These are phyloP conservation scores for Plotosus lineatus DNA, from an alignment of 2,113 vertebrate genomes.

Conservation along the genomic window DNA sequence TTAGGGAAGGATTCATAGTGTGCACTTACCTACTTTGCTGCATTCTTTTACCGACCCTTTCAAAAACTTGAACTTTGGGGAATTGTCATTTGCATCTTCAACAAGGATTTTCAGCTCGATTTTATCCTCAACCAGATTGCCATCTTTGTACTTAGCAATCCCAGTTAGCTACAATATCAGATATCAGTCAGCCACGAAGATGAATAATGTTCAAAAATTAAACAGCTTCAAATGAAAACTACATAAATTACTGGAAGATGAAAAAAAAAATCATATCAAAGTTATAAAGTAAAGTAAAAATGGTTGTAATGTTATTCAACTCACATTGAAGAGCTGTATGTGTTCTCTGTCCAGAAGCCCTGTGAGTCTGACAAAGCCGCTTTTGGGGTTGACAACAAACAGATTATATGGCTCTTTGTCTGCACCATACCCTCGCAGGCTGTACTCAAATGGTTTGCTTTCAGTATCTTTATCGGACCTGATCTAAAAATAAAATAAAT, in stretches of 20 bases:
- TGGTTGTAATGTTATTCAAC: slow-evolving; percentile 33
- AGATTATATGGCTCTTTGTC: slow-evolving; percentile 59
- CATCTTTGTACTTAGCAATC: slow-evolving; percentile 52
- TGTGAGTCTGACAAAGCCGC: slow-evolving; percentile 63
- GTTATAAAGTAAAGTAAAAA: background rate
- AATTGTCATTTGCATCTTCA: slow-evolving; percentile 68
- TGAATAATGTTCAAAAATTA: background rate
- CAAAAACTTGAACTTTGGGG: slow-evolving; percentile 58
- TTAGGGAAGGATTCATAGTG: background rate
- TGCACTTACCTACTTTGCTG: slow-evolving; percentile 60
- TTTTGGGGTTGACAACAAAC: slow-evolving; percentile 64
- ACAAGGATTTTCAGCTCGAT: slow-evolving; percentile 62
- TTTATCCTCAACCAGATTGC: slow-evolving; percentile 52
- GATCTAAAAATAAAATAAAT: slow-evolving; percentile 58
- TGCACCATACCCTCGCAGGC: slow-evolving; percentile 65
- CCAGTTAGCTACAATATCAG: slow-evolving; percentile 61
- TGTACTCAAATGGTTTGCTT: slow-evolving; percentile 53
- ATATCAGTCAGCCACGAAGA: background rate
- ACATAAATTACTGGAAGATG: background rate
- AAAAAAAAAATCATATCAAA: background rate
- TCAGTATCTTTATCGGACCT: slow-evolving; percentile 65
- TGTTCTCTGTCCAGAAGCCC: slow-evolving; percentile 65
- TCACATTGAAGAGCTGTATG: slow-evolving; percentile 62
- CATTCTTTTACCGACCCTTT: slow-evolving; percentile 59
- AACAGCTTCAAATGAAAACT: background rate